phyloP scores from a whole-genome alignment of 2,113 vertebrate genomes.

The human region DNA sequence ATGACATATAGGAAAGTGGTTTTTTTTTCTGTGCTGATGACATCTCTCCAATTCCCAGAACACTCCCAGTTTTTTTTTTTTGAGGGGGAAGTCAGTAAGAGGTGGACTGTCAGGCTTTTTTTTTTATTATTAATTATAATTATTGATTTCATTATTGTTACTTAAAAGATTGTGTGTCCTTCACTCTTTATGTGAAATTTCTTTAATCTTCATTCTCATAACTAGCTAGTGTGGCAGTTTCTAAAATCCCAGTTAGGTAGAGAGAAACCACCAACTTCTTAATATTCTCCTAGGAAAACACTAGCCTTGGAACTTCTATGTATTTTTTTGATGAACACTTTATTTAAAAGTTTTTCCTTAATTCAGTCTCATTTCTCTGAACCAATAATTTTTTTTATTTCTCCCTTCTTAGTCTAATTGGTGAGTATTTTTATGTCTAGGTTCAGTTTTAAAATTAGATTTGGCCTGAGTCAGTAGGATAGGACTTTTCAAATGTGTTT shows the following conservation, averaged over 20 bases:
- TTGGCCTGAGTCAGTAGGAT: not conserved
- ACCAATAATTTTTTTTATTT: not conserved
- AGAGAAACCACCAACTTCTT: not conserved
- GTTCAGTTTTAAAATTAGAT: constrained; percentile 52
- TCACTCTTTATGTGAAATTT: not conserved
- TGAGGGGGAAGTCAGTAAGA: rapidly evolving
- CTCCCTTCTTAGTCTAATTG: not conserved
- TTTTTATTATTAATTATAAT: not conserved
- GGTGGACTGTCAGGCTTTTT: not conserved
- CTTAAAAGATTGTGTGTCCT: not conserved
- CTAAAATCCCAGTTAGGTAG: not conserved
- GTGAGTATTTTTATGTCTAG: constrained; percentile 31
- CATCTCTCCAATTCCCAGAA: not conserved
- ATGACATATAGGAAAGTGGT: not conserved
- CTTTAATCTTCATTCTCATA: not conserved
- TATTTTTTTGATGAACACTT: not conserved
- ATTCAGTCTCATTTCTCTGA: not conserved
- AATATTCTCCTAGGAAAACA: constrained; percentile 1
- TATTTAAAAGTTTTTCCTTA: constrained; percentile 4
- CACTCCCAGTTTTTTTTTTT: not conserved
- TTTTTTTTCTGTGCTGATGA: not conserved
- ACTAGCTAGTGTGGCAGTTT: not conserved
- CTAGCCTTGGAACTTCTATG: not conserved
- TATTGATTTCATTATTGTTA: not conserved
- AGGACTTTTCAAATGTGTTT: constrained; percentile 46